Conservation (phyloP, 2,888 invertebrate genomes). For the Volucella inanis region DNA sequence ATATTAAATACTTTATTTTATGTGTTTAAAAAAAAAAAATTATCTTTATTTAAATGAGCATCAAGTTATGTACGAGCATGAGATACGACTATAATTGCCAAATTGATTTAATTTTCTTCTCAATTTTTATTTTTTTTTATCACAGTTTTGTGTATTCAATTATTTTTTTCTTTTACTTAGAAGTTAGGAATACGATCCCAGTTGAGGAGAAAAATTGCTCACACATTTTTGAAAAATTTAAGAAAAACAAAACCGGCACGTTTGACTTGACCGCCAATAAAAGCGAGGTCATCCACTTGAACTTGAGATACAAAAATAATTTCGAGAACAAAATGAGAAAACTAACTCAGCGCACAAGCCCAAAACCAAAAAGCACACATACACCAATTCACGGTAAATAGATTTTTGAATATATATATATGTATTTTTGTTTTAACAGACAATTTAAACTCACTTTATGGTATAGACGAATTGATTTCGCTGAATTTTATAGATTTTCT, state of each 20-base stretch:
- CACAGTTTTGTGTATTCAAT: slow-evolving; percentile 47
- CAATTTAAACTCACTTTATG: slow-evolving; percentile 53
- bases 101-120: background rate
- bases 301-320: slow-evolving; percentile 76
- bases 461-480: slow-evolving; percentile 14
- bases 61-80: background rate
- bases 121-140: slow-evolving; percentile 23
- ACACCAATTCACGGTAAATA: slow-evolving; percentile 16
- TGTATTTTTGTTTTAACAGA: slow-evolving; percentile 47
- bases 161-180: slow-evolving; percentile 4
- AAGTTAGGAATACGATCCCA: slow-evolving; percentile 56
- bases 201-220: slow-evolving; percentile 16
- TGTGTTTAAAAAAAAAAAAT: slow-evolving; percentile 29
- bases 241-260: slow-evolving; percentile 57
- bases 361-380: slow-evolving; percentile 7
- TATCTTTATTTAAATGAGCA: background rate
- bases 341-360: slow-evolving; percentile 53
- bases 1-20: background rate
- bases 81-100: background rate
- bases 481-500: slow-evolving; percentile 22
- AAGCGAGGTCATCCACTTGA: slow-evolving; percentile 77
- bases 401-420: slow-evolving; percentile 13
- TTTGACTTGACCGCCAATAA: slow-evolving; percentile 50
- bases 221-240: slow-evolving; percentile 20
- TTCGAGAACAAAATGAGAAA: slow-evolving; percentile 51